These are phyloP conservation scores for Columba guinea DNA, from an alignment of 2,797 vertebrate species.

Conservation along the genomic window DNA sequence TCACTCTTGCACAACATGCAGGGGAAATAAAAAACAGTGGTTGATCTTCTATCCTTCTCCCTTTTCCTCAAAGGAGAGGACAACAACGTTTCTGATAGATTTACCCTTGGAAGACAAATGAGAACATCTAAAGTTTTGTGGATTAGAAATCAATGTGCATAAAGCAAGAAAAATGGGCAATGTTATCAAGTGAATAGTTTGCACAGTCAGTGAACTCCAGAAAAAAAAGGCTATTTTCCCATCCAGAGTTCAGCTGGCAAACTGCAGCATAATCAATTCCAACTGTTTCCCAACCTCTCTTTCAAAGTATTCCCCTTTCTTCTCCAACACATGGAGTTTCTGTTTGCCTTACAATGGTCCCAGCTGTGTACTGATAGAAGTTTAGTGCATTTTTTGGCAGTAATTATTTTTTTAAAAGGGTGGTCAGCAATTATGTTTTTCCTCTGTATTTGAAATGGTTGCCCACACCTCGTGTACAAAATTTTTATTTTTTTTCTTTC, in stretches of 20 bases:
- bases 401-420: not conserved
- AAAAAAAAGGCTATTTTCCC: not conserved
- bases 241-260: not conserved
- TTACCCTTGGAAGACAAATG: constrained; percentile 46
- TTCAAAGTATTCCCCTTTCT: not conserved
- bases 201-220: not conserved
- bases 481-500: not conserved
- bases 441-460: not conserved
- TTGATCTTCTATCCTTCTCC: not conserved
- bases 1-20: not conserved
- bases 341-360: not conserved
- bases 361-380: not conserved
- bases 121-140: not conserved
- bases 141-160: constrained; percentile 30
- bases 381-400: rapidly evolving
- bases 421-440: not conserved
- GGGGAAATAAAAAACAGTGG: too few species aligned
- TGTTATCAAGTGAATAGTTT: not conserved
- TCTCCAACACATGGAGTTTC: rapidly evolving
- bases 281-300: not conserved
- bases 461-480: too few species aligned
- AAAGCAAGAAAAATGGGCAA: constrained; percentile 43
- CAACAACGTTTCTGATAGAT: not conserved
- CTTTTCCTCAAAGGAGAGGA: not conserved
- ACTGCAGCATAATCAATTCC: not conserved